Conservation (phyloP, 2,113 vertebrate species). For the Archocentrus centrarchus region DNA sequence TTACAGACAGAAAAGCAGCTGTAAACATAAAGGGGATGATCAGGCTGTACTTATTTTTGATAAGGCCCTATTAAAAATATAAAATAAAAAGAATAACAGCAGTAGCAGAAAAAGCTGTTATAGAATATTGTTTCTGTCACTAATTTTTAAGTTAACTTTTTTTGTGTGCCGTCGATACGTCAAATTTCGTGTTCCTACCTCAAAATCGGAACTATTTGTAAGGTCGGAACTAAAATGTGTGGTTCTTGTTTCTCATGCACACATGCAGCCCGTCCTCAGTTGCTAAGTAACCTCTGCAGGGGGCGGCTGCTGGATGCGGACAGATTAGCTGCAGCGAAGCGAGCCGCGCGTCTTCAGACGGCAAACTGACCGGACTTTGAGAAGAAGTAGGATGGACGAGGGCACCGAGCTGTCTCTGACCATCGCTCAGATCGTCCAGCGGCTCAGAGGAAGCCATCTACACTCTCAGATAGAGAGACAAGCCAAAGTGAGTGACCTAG, state of each 20-base stretch:
- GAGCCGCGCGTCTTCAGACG: background rate
- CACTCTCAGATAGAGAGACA: constrained; percentile 93
- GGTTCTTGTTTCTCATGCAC: constrained; percentile 48
- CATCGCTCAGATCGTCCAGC: constrained; percentile 90
- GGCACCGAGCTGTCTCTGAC: constrained; percentile 86
- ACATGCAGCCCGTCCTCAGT: constrained; percentile 24
- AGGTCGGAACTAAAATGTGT: constrained; percentile 64
- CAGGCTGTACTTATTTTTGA: too few species aligned
- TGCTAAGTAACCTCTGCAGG: constrained; percentile 73
- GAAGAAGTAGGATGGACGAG: constrained; percentile 80
- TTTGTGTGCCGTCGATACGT: too few species aligned
- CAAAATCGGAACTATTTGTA: background rate
- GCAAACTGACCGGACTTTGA: background rate
- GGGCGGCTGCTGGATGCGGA: constrained; percentile 36
- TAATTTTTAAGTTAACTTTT: too few species aligned
- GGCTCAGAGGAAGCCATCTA: constrained; percentile 87
- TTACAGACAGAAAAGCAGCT: too few species aligned
- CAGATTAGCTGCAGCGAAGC: background rate
- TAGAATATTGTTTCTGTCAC: too few species aligned
- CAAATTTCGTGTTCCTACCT: too few species aligned
- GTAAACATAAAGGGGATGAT: too few species aligned
- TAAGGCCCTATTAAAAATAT: too few species aligned
- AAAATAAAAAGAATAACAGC: background rate
- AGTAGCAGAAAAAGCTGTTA: too few species aligned
- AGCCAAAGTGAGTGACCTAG: constrained; percentile 89